Percentiles rank a stretch among this genome's conserved stretches.
These are phyloP conservation scores for Hydrozoanthus tunicans DNA, from an alignment of 64 coral and sea anemone species.

Conservation along the genomic window DNA sequence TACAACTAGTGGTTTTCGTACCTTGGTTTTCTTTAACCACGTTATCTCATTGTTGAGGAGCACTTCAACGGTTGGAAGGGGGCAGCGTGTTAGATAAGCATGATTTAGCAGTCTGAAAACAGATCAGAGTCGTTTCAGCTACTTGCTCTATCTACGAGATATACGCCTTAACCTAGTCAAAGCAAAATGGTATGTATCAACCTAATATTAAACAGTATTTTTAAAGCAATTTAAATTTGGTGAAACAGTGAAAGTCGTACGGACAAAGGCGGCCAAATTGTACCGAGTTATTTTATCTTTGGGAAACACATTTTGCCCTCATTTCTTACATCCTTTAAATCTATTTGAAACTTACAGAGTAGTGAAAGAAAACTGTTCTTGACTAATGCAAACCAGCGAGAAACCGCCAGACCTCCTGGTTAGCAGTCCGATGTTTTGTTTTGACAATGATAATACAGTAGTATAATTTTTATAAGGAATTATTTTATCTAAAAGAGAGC, in stretches of 20 bases:
- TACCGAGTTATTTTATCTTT: neutral
- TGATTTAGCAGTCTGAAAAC: constrained; percentile 80
- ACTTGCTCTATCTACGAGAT: neutral
- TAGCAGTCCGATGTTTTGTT: neutral
- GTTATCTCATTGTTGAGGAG: constrained; percentile 87
- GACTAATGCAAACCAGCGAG: neutral
- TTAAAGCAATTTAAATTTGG: neutral
- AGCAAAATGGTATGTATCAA: neutral
- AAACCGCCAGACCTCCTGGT: neutral
- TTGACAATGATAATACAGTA: neutral
- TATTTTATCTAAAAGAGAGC: neutral
- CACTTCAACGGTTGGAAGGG: constrained; percentile 82
- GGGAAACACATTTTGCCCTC: no score
- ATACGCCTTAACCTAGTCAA: neutral
- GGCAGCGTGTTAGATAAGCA: constrained; percentile 80
- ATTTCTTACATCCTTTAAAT: no score
- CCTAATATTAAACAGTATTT: neutral
- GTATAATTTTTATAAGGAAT: neutral
- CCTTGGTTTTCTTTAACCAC: constrained; percentile 99
- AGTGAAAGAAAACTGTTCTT: no score
- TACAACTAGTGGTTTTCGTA: neutral
- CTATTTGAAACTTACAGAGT: no score
- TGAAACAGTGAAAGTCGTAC: no score
- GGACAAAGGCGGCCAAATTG: neutral
- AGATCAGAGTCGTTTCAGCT: neutral